Evolutionary conservation across 2,113 vertebrate species (phyloP).

Genomic region (Pitta sordida): DNA sequence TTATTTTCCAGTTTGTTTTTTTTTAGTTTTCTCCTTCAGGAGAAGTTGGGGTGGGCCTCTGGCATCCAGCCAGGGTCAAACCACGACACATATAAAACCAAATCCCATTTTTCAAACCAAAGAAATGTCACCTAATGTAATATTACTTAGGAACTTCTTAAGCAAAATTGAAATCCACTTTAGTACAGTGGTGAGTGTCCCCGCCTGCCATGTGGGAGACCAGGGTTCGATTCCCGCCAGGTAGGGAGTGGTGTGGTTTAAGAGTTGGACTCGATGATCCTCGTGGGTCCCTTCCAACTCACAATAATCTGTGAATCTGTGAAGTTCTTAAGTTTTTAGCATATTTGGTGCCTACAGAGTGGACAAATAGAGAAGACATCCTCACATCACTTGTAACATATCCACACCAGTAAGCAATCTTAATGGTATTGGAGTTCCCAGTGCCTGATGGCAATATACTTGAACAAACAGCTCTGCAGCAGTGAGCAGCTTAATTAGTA

Average conservation of each 20-base stretch:
- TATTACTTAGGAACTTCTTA: neutral
- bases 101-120: neutral
- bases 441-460: neutral
- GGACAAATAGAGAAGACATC: neutral
- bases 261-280: too few relatives aligned
- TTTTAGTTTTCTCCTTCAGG: too few relatives aligned
- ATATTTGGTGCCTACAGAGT: neutral
- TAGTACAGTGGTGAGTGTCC: too few relatives aligned
- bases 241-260: too few relatives aligned
- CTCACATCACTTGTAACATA: neutral
- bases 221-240: too few relatives aligned
- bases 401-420: slow-evolving; percentile 1
- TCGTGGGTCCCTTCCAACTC: too few relatives aligned
- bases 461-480: neutral
- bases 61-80: too few relatives aligned
- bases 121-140: neutral
- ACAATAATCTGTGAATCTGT: too few relatives aligned
- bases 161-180: too few relatives aligned
- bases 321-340: neutral
- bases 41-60: too few relatives aligned
- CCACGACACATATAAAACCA: neutral
- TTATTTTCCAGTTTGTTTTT: too few relatives aligned
- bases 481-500: neutral
- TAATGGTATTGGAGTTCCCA: neutral
- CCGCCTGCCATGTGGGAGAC: too few relatives aligned